Percentiles rank a stretch among this genome's conserved stretches.
phyloP scores from a whole-genome alignment of 1,140 invertebrate genomes.

The Magallana ariakensis region DNA sequence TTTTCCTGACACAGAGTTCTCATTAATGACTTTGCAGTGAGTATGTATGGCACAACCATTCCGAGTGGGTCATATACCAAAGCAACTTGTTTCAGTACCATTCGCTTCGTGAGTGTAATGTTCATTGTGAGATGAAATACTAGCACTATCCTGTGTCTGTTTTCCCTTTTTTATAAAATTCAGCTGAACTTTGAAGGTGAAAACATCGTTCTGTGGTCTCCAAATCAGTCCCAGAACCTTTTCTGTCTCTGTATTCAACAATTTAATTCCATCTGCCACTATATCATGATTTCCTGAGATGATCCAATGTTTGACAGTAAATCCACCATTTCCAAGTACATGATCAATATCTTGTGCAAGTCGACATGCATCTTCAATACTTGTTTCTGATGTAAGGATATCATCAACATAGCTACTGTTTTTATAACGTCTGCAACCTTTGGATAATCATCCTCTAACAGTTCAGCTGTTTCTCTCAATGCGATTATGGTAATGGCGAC shows the following conservation, averaged over 20 bases:
- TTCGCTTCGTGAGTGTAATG: neutral
- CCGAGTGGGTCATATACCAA: constrained; percentile 27
- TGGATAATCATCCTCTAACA: constrained; percentile 21
- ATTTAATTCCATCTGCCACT: constrained; percentile 2
- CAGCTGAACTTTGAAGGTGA: constrained; percentile 20
- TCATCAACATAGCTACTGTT: constrained; percentile 47
- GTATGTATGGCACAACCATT: constrained; percentile 10
- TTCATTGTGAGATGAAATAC: neutral
- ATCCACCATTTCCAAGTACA: neutral
- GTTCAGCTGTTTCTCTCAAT: constrained; percentile 42
- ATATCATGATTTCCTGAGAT: constrained; percentile 18
- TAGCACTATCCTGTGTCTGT: too few species aligned
- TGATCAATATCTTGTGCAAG: constrained; percentile 19
- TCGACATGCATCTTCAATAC: neutral
- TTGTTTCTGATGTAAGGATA: constrained; percentile 35
- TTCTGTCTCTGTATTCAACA: constrained; percentile 2
- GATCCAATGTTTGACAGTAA: neutral
- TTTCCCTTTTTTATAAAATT: too few species aligned
- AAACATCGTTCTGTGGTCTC: neutral
- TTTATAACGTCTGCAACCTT: constrained; percentile 19
- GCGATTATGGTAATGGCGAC: constrained; percentile 15
- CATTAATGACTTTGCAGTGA: constrained; percentile 36
- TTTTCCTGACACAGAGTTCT: constrained; percentile 25
- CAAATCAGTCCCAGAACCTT: constrained; percentile 2
- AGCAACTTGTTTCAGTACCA: constrained; percentile 31